phyloP scores from a whole-genome alignment of 2,888 invertebrate species.

The Pecten maximus region DNA sequence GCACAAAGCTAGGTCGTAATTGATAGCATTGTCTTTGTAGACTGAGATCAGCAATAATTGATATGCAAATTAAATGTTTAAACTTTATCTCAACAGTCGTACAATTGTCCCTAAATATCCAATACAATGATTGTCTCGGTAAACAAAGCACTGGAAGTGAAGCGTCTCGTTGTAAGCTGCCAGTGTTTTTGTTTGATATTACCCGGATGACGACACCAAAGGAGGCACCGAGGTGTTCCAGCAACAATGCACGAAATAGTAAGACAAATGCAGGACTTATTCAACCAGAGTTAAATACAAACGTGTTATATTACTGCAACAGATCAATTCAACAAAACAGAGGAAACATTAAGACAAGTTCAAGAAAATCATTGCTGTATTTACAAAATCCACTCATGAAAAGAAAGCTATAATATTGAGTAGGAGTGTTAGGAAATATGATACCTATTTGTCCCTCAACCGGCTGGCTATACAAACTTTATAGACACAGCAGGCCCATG shows the following conservation, averaged over 20 bases:
- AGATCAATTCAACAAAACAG: not conserved
- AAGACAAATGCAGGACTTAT: not conserved
- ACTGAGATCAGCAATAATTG: not conserved
- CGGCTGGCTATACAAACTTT: too few species aligned
- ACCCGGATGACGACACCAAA: not conserved
- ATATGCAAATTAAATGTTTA: not conserved
- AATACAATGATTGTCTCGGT: not conserved
- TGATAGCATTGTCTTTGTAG: not conserved
- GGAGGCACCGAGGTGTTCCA: not conserved
- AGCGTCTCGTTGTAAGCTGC: not conserved
- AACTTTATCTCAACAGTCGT: not conserved
- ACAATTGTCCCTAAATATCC: not conserved
- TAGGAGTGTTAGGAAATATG: not conserved
- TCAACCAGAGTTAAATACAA: not conserved
- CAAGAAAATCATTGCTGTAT: not conserved
- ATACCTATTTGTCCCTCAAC: not conserved
- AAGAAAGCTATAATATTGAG: not conserved
- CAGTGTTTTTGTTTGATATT: not conserved
- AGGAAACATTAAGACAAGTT: not conserved
- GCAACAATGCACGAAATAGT: not conserved
- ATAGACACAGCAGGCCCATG: too few species aligned
- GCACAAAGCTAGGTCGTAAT: not conserved
- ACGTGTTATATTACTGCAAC: not conserved
- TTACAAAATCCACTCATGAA: not conserved
- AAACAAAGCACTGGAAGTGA: not conserved